Conservation (phyloP, 1,140 invertebrate genomes). For the Zaprionus davidi region DNA sequence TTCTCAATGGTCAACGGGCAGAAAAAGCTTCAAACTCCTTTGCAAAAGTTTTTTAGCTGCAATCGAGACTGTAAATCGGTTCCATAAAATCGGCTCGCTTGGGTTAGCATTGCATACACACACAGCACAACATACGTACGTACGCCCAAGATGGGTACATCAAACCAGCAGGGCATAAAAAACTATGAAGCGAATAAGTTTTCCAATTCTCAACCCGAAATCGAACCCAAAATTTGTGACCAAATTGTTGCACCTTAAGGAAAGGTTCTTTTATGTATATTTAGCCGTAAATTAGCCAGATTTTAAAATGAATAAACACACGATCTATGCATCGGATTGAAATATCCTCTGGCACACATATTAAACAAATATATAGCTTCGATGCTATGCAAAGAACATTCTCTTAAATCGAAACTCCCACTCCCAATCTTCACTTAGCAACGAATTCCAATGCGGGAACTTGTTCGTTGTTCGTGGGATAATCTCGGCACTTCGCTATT, state of each 20-base stretch:
- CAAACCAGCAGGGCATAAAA: not conserved
- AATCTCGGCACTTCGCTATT: slow-evolving; percentile 24
- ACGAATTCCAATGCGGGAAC: not conserved
- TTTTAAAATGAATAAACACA: too few relatives aligned
- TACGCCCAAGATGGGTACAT: not conserved
- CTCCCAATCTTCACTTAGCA: too few relatives aligned
- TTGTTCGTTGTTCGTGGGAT: not conserved
- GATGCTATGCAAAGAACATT: too few relatives aligned
- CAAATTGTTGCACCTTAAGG: not conserved
- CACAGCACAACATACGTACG: too few relatives aligned
- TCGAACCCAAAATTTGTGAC: not conserved
- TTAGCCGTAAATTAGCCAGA: too few relatives aligned
- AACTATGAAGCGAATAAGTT: not conserved
- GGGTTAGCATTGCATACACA: not conserved
- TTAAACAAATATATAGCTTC: too few relatives aligned
- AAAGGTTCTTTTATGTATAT: too few relatives aligned
- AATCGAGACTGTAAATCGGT: slow-evolving; percentile 5
- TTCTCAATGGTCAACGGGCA: not conserved
- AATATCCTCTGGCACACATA: too few relatives aligned
- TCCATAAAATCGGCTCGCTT: slow-evolving; percentile 2
- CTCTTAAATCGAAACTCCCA: too few relatives aligned
- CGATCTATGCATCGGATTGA: too few relatives aligned
- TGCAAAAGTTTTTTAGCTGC: not conserved
- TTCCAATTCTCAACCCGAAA: not conserved
- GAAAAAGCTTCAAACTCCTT: not conserved